Base-by-base conservation (phyloP, 2,113 vertebrate species). In the Cynoglossus semilaevis region DNA sequence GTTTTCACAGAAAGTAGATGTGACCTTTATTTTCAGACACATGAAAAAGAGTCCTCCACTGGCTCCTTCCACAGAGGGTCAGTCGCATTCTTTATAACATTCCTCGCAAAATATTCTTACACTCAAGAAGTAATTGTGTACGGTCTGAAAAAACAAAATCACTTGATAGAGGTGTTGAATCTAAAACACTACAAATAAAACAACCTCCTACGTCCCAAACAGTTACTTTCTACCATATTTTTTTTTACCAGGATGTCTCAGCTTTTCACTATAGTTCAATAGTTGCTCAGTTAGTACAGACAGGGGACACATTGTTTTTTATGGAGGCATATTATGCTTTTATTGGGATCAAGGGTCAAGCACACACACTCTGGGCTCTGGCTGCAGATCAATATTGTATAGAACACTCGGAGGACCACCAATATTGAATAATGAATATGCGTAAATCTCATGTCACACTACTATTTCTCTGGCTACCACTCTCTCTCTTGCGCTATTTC, bases 371-470 rank as follows among this genome's bases (percentile, higher is more conserved):
- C 70, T 45, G 46, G 41, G 42, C 72, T 60, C 37, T 58, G 16
- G 66, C 68, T 80, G n/a, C 61, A 67, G 72, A 87, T 89, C 85
- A 57, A 89, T 89, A 80, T 55, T 18, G 44, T 65, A 74, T 66
- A 45, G 68, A 76, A 55, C 66, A 67, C 61, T 53, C 58, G 40
- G 56, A 51, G 72, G 62, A 78, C 63, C 65, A 76, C 47, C 66
- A 42, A 65, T 83, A 89, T 87, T 79, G 77, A 89, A 85, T 61
- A 57, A 77, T 77, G 70, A 77, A 86, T 76, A 76, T 72, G 51
- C 40, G 55, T 79, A 82, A 76, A 86, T 83, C 65, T 71, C 36
- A 58, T 77, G 62, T 76, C 68, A 40, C 52, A 53, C 54, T 63
- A 68, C 8, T 14, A 29, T 51, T 11, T 61, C 51, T 61, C 61